These are phyloP conservation scores for Acropora tenuis DNA, from an alignment of 64 coral and sea anemone genomes.

Conservation along the genomic window DNA sequence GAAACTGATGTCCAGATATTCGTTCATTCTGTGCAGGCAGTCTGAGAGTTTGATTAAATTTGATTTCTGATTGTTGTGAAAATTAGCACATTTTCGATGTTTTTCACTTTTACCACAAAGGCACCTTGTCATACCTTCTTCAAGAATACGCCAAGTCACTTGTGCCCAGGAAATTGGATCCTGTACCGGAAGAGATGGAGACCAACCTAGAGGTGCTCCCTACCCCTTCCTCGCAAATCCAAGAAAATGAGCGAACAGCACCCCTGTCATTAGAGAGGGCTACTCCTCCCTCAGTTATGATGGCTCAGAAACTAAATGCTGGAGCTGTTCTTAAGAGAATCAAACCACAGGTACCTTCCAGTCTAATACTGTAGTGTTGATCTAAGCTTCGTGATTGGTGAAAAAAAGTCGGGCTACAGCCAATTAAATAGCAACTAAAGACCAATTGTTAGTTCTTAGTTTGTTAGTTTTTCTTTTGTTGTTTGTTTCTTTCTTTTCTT, in stretches of 20 bases:
- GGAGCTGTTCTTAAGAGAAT: constrained; percentile 12
- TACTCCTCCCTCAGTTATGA: background rate
- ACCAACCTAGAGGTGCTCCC: background rate
- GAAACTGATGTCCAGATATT: too few relatives aligned
- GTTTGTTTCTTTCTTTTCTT: background rate
- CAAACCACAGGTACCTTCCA: constrained; percentile 11
- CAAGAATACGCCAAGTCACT: constrained; percentile 39
- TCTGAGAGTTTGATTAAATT: too few relatives aligned
- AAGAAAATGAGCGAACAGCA: background rate
- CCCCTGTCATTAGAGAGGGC: background rate
- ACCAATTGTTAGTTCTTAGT: background rate
- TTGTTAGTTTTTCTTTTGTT: background rate
- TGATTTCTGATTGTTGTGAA: background rate
- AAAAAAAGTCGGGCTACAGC: background rate
- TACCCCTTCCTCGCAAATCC: constrained; percentile 1
- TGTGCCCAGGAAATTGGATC: background rate
- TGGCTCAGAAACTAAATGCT: background rate
- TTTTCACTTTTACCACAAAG: background rate
- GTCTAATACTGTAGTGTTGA: background rate
- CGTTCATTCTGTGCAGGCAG: too few relatives aligned
- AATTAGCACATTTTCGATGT: background rate
- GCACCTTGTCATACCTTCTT: background rate
- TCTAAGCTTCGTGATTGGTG: background rate
- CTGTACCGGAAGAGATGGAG: constrained; percentile 24
- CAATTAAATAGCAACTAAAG: background rate